Conservation (phyloP, 2,113 vertebrate genomes). For the Leucopternis melanops region DNA sequence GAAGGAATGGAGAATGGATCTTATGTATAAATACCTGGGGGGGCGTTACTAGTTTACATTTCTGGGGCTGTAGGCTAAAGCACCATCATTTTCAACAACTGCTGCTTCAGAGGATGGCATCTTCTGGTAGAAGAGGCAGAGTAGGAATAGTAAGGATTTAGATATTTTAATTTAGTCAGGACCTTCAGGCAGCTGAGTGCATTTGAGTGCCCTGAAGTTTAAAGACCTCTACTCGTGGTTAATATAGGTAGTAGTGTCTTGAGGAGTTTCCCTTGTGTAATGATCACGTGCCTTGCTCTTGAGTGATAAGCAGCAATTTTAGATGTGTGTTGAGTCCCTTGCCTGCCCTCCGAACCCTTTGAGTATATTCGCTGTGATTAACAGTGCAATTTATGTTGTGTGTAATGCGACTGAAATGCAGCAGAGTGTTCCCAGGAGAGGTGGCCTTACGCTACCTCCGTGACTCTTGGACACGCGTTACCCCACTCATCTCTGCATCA, state of each 20-base stretch:
- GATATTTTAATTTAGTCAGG: background rate
- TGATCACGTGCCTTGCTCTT: background rate
- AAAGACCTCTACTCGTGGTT: background rate
- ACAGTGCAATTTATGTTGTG: background rate
- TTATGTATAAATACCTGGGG: background rate
- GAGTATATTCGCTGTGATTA: background rate
- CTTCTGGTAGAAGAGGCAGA: background rate
- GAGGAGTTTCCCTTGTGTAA: background rate
- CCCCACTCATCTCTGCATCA: background rate
- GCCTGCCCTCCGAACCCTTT: background rate
- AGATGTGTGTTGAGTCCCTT: background rate
- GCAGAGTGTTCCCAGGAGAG: background rate
- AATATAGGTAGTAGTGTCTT: background rate
- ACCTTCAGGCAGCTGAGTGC: background rate
- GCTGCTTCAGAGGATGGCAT: background rate
- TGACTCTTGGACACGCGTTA: background rate
- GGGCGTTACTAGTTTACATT: background rate
- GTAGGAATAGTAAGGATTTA: background rate
- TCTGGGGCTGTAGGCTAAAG: background rate
- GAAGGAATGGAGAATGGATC: background rate
- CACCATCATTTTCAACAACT: background rate
- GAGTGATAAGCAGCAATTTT: background rate
- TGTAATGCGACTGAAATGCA: background rate
- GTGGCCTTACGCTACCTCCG: background rate
- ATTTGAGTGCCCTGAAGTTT: background rate